These are phyloP conservation scores for Triplophysa rosa DNA, from an alignment of 2,113 vertebrate genomes.

Conservation along the genomic window DNA sequence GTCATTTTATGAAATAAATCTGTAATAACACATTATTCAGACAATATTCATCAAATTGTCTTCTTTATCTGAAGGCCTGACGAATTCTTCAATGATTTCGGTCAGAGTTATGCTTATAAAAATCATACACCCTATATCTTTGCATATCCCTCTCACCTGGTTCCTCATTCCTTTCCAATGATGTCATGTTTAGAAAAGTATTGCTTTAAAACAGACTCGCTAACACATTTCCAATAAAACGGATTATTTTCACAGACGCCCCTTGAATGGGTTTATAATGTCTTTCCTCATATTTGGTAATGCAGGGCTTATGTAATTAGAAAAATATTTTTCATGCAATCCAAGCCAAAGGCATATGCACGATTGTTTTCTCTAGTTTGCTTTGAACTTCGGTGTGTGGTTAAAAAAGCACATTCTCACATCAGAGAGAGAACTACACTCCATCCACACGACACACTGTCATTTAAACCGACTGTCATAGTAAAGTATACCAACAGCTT, in stretches of 20 bases:
- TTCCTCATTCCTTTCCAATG: conserved; percentile 61
- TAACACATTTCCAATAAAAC: conserved; percentile 51
- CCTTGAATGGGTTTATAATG: conserved; percentile 21
- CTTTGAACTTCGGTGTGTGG: conserved; percentile 6
- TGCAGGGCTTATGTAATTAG: conserved; percentile 4
- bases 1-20: too few species aligned
- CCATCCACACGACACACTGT: not conserved
- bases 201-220: conserved; percentile 45
- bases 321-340: conserved; percentile 31
- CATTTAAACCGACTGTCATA: not conserved
- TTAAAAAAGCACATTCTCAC: conserved; percentile 4
- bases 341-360: conserved; percentile 5
- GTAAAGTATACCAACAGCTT: not conserved
- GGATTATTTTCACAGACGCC: conserved; percentile 26
- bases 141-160: conserved; percentile 62
- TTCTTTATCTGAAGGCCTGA: too few species aligned
- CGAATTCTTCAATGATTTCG: too few species aligned
- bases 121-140: conserved; percentile 45
- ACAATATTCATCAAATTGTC: too few species aligned
- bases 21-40: too few species aligned
- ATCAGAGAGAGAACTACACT: not conserved
- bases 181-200: conserved; percentile 62
- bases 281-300: conserved; percentile 18
- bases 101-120: too few species aligned
- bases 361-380: conserved; percentile 5